These are phyloP conservation scores for Rattus rattus DNA, from an alignment of 2,113 vertebrate genomes.

Conservation along the genomic window DNA sequence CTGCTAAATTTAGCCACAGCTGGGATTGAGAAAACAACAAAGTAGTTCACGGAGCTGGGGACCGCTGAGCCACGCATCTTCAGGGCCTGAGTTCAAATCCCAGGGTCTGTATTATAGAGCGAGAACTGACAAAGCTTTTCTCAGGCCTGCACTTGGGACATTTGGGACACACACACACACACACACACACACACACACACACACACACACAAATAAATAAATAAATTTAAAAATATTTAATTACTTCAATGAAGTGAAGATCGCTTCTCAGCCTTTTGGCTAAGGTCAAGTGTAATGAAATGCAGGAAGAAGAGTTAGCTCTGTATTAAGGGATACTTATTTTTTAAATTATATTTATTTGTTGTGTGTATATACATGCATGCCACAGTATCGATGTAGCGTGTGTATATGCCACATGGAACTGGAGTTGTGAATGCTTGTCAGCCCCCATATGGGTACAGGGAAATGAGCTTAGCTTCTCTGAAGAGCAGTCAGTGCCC, in stretches of 20 bases:
- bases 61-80: background rate
- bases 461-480: no score
- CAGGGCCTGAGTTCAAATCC: background rate
- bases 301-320: background rate
- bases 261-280: no score
- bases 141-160: background rate
- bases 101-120: background rate
- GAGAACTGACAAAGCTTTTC: background rate
- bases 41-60: background rate
- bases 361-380: background rate
- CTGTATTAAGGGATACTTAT: background rate
- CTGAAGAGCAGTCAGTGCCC: background rate
- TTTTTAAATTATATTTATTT: background rate
- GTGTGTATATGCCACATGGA: background rate
- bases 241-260: background rate
- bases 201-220: background rate
- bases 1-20: background rate
- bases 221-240: background rate
- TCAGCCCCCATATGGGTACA: background rate
- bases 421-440: background rate
- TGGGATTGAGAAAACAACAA: background rate
- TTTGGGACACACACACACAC: background rate
- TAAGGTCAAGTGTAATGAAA: no score
- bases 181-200: background rate
- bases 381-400: background rate